Conservation (phyloP, 2,113 vertebrate species). For the Poeciliopsis retropinna region DNA sequence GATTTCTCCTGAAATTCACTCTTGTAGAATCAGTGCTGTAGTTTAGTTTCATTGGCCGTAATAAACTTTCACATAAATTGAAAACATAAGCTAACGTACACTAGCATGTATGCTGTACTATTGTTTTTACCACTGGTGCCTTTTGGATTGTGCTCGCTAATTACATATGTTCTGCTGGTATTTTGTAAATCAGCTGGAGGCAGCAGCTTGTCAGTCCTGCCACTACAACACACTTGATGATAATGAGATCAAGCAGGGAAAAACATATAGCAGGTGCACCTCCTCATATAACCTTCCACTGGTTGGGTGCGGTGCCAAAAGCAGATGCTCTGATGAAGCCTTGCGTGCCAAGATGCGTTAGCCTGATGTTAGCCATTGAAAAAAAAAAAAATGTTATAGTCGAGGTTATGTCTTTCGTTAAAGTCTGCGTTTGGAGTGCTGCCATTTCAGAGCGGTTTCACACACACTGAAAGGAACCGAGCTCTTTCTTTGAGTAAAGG, state of each 20-base stretch:
- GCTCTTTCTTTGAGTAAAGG: conserved; percentile 15
- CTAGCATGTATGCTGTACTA: not conserved
- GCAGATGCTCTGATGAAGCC: conserved; percentile 63
- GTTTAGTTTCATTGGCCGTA: not conserved
- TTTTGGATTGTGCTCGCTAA: conserved; percentile 1
- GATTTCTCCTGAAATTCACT: not conserved
- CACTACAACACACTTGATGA: conserved; percentile 50
- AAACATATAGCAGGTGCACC: conserved; percentile 63
- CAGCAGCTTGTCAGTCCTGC: conserved; percentile 50
- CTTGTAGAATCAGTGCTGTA: not conserved
- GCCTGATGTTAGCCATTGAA: conserved; percentile 54
- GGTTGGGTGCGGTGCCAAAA: conserved; percentile 57
- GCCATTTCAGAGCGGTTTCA: conserved; percentile 41
- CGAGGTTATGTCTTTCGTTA: conserved; percentile 45
- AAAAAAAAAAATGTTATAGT: conserved; percentile 21
- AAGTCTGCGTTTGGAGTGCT: conserved; percentile 42
- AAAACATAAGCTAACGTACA: not conserved
- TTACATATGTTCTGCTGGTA: not conserved
- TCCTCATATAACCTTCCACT: conserved; percentile 60
- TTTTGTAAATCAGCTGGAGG: conserved; percentile 35
- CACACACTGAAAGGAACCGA: conserved; percentile 31
- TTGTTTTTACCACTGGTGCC: not conserved
- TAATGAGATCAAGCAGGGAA: conserved; percentile 58
- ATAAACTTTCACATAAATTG: not conserved
- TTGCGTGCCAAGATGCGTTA: conserved; percentile 60